These are phyloP conservation scores for Tipula unca DNA, from an alignment of 2,888 invertebrate species.

Conservation along the genomic window DNA sequence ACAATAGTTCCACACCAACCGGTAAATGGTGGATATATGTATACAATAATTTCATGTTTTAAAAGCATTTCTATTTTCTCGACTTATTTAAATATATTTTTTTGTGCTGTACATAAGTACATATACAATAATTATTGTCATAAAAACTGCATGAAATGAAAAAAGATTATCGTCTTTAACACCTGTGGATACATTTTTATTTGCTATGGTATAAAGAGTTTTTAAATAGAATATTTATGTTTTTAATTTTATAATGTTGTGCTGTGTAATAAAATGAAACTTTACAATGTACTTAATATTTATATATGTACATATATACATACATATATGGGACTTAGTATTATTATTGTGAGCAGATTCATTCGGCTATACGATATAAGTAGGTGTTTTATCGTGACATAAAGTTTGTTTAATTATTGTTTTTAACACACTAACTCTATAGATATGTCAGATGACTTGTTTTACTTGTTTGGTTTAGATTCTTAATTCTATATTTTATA, in stretches of 20 bases:
- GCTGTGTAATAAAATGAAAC: not conserved
- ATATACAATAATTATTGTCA: not conserved
- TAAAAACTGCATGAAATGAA: not conserved
- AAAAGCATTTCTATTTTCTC: not conserved
- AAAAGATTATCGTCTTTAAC: slow-evolving; percentile 4
- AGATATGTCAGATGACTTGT: too few relatives aligned
- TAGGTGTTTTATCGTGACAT: not conserved
- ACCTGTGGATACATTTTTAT: not conserved
- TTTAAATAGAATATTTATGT: not conserved
- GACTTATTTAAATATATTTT: not conserved
- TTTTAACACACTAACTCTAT: too few relatives aligned
- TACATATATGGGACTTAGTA: not conserved
- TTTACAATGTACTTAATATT: not conserved
- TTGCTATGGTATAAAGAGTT: not conserved
- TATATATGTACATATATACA: not conserved
- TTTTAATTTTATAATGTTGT: not conserved
- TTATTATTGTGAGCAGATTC: not conserved
- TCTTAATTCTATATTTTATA: too few relatives aligned
- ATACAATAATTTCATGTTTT: not conserved
- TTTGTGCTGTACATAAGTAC: not conserved
- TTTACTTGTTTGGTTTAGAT: too few relatives aligned
- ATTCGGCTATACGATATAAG: not conserved
- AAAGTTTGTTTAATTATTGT: not conserved
- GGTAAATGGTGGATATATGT: not conserved
- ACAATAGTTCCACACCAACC: not conserved